These are phyloP conservation scores for Tanypteryx hageni DNA, from an alignment of 2,888 invertebrate genomes.

Conservation along the genomic window DNA sequence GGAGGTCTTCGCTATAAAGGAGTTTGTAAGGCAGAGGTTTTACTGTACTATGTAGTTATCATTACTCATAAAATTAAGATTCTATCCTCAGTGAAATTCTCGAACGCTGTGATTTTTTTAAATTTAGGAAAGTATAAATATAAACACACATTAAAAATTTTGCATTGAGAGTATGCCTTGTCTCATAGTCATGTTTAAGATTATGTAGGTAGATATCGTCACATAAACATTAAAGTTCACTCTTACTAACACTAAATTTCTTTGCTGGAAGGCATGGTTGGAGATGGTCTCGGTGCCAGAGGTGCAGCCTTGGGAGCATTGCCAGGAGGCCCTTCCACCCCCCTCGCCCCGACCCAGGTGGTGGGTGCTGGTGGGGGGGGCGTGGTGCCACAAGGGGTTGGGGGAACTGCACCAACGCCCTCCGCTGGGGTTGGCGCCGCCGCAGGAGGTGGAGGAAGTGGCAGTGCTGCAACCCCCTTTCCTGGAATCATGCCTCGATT, in stretches of 20 bases:
- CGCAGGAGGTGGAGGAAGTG: constrained; percentile 54
- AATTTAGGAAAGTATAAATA: no score
- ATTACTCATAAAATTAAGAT: no score
- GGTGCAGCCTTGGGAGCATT: constrained; percentile 44
- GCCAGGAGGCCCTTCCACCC: constrained; percentile 48
- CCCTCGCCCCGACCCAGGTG: constrained; percentile 60
- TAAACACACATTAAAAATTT: no score
- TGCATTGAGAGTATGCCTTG: no score
- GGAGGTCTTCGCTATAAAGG: no score
- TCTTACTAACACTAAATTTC: background rate
- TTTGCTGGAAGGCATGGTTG: constrained; percentile 40
- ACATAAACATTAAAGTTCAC: no score
- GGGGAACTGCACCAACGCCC: constrained; percentile 43
- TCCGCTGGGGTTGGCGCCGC: constrained; percentile 61
- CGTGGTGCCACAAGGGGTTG: constrained; percentile 10
- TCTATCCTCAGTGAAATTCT: no score
- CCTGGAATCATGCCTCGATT: constrained; percentile 58
- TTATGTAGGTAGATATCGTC: no score
- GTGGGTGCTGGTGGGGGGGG: constrained; percentile 41
- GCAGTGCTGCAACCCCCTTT: background rate
- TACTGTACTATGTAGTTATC: no score
- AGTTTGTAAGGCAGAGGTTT: no score
- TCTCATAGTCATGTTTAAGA: no score
- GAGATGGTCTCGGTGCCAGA: constrained; percentile 52
- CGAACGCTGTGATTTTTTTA: no score